Base-by-base conservation (phyloP, 2,888 invertebrate genomes). In the Polietes domitor region DNA sequence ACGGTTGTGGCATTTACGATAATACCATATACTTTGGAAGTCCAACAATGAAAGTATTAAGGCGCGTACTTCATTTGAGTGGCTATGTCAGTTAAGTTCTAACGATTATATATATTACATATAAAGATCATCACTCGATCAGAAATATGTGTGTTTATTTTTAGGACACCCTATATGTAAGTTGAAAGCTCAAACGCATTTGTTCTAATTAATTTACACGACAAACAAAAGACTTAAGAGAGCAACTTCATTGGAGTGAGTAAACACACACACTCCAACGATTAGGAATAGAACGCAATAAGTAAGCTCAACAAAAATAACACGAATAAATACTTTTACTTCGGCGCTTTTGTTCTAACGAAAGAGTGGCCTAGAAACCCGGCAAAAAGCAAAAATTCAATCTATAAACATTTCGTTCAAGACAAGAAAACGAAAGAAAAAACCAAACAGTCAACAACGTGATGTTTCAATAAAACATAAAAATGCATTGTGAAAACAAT, bases 381-480 rank as follows among this genome's bases (percentile, higher is more conserved):
- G 15, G 9, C 3, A 24, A 58, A 26, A 26, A 24, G 0, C 26
- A 26, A 58, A n/a, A 26, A 58, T 47, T n/a, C n/a, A n/a, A n/a
- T n/a, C n/a, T n/a, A n/a, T 15, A 10, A 21, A 4, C 7, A 53
- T 53, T 53, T 53, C 10, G 2, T 10, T 53, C 1, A 58, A 10
- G 58, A 58, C 10, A 53, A 26, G 26, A 58, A 58, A 58, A 26
- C 9, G 24, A 10, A 58, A 58, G 12, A 24, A 10, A 26, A 12
- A 26, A 50, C 17, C n/a, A 15, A n/a, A 58, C 58, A 26, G 15
- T 26, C 15, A 26, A 58, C 9, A 58, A 58, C 58, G 58, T 58
- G 26, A 58, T 24, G 26, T 24, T 58, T 55, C 55, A 55, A 55
- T 55, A 55, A 55, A 55, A 24, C 55, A 55, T 17, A 55, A 55